Conservation (phyloP, 2,888 invertebrate species). For the Sarcophaga variegata region DNA sequence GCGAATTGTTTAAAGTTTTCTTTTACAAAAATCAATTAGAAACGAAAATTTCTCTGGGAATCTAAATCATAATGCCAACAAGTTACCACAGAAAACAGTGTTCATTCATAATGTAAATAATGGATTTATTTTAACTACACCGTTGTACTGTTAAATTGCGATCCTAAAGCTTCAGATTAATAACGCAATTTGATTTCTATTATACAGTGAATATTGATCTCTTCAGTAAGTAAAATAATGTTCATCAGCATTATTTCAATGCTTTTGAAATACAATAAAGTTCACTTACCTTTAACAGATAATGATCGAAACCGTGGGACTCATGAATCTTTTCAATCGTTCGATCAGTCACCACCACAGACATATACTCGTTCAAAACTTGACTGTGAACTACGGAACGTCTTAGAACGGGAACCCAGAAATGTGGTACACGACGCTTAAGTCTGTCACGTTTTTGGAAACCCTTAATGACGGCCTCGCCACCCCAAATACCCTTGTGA, state of each 20-base stretch:
- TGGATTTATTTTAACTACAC: too few relatives aligned
- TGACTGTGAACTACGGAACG: slow-evolving; percentile 94
- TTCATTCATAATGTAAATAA: too few relatives aligned
- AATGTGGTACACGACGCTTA: slow-evolving; percentile 88
- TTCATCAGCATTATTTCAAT: background rate
- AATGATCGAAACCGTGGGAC: slow-evolving; percentile 96
- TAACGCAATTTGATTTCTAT: too few relatives aligned
- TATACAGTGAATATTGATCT: too few relatives aligned
- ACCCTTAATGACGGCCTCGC: slow-evolving; percentile 96
- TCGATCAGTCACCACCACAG: slow-evolving; percentile 91
- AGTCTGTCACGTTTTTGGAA: slow-evolving; percentile 86
- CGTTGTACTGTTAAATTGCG: too few relatives aligned
- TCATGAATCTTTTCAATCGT: slow-evolving; percentile 93
- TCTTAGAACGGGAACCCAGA: slow-evolving; percentile 93
- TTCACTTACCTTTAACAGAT: slow-evolving; percentile 89
- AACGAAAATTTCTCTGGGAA: too few relatives aligned
- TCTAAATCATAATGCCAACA: too few relatives aligned
- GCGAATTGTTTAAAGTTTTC: too few relatives aligned
- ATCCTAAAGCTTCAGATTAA: too few relatives aligned
- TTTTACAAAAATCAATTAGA: too few relatives aligned
- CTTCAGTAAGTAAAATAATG: background rate
- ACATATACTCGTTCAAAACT: slow-evolving; percentile 92
- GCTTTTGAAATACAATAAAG: background rate
- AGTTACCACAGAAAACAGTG: too few relatives aligned
- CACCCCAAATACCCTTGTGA: slow-evolving; percentile 96